Percentiles rank a stretch among this genome's conserved stretches.
Conservation (phyloP, 2,113 vertebrate species). For the Zeus faber region DNA sequence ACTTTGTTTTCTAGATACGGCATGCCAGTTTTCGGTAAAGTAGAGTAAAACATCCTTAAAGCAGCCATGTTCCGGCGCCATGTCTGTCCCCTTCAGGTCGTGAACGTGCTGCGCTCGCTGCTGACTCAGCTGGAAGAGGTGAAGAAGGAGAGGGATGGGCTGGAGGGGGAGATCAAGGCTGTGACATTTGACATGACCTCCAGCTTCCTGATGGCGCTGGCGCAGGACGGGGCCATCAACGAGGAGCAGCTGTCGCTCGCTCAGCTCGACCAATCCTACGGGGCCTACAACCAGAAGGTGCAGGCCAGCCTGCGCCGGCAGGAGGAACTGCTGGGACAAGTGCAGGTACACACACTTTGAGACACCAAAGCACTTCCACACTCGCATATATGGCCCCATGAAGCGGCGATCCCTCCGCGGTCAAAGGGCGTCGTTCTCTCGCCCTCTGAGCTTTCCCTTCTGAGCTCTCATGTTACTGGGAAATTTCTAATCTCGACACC, state of each 20-base stretch:
- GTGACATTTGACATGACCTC: conserved; percentile 93
- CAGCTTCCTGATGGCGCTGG: conserved; percentile 88
- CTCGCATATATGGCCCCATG: too few relatives aligned
- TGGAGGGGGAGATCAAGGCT: conserved; percentile 90
- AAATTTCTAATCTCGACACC: too few relatives aligned
- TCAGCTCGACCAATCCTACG: conserved; percentile 88
- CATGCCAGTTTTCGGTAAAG: too few relatives aligned
- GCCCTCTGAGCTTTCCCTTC: too few relatives aligned
- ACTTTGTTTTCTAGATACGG: too few relatives aligned
- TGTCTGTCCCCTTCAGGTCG: conserved; percentile 74
- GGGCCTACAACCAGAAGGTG: conserved; percentile 85
- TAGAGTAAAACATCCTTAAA: too few relatives aligned
- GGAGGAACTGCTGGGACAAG: conserved; percentile 86
- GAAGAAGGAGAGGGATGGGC: conserved; percentile 87
- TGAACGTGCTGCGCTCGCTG: conserved; percentile 85
- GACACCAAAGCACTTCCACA: too few relatives aligned
- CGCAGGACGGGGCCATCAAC: conserved; percentile 90
- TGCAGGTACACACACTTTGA: too few relatives aligned
- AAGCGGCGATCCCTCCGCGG: too few relatives aligned
- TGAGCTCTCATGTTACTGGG: too few relatives aligned
- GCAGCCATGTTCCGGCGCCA: too few relatives aligned
- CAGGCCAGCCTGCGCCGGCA: conserved; percentile 86
- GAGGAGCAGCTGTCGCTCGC: conserved; percentile 88
- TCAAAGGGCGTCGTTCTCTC: too few relatives aligned
- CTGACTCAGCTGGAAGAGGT: conserved; percentile 84